Percentiles rank a stretch among this genome's conserved stretches.
Conservation (phyloP, 1,140 invertebrate species). For the Drosophila lacteicornis region DNA sequence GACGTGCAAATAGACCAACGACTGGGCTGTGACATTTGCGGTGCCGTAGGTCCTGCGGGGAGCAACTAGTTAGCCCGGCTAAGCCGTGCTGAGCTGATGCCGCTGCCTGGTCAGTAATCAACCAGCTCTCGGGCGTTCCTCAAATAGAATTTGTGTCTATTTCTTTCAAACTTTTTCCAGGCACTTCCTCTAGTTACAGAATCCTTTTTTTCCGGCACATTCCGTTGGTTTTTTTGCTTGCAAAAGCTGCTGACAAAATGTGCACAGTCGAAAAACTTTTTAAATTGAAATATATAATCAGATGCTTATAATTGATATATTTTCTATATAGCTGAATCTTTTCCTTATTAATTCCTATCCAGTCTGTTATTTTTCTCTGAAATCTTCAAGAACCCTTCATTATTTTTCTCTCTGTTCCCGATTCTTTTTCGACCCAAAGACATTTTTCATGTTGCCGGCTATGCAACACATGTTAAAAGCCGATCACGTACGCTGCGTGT, state of each 20-base stretch:
- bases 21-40: slow-evolving; percentile 60
- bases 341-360: background rate
- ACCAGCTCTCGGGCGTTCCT: slow-evolving; percentile 3
- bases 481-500: slow-evolving; percentile 70
- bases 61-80: slow-evolving; percentile 14
- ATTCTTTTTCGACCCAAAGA: slow-evolving; percentile 18
- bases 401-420: slow-evolving; percentile 14
- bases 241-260: background rate
- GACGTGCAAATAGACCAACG: slow-evolving; percentile 67
- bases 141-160: slow-evolving; percentile 14
- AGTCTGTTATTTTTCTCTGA: background rate
- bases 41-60: background rate
- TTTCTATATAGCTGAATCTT: no score
- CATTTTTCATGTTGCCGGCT: slow-evolving; percentile 38
- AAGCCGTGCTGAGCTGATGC: slow-evolving; percentile 24
- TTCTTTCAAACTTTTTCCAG: slow-evolving; percentile 7
- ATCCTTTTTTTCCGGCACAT: background rate
- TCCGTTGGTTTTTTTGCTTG: background rate
- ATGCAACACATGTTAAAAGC: slow-evolving; percentile 62
- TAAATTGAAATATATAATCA: no score
- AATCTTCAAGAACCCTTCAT: no score
- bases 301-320: no score
- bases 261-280: background rate
- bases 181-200: slow-evolving; percentile 1
- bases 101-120: slow-evolving; percentile 32